Evolutionary conservation across 1,140 invertebrate species (phyloP).

Genomic region (Thalassaphorura encarpata): DNA sequence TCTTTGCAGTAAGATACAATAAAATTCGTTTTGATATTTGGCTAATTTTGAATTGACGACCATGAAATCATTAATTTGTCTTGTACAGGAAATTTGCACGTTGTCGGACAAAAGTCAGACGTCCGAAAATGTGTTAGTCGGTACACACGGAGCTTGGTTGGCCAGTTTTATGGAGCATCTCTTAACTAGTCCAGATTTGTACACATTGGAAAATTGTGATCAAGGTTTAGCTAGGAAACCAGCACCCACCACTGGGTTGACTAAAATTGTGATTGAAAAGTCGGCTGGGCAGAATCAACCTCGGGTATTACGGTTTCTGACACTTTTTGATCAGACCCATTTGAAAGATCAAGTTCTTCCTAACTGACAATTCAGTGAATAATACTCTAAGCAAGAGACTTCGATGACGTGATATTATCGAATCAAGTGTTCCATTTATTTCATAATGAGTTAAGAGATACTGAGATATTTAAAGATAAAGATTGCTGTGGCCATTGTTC

Average conservation of each 20-base stretch:
- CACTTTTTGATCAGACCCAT: slow-evolving; percentile 4
- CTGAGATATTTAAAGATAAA: too few species aligned
- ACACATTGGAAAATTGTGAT: slow-evolving; percentile 6
- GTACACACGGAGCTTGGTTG: slow-evolving; percentile 5
- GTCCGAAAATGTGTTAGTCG: slow-evolving; percentile 3
- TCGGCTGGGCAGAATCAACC: background rate
- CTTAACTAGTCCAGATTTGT: background rate
- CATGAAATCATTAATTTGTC: background rate
- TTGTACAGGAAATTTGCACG: slow-evolving; percentile 8
- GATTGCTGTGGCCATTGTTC: too few species aligned
- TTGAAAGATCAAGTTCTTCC: background rate
- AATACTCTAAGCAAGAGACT: too few species aligned
- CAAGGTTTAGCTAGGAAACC: background rate
- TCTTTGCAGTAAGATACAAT: slow-evolving; percentile 2
- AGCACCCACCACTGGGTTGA: slow-evolving; percentile 8
- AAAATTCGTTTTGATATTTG: background rate
- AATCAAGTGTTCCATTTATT: too few species aligned
- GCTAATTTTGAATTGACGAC: too few species aligned
- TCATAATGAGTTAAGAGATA: too few species aligned
- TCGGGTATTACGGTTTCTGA: background rate
- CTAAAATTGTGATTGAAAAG: background rate
- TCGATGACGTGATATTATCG: too few species aligned
- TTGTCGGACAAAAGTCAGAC: background rate
- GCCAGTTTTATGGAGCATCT: slow-evolving; percentile 7
- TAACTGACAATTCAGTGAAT: too few species aligned